Conservation (phyloP, 2,888 invertebrate genomes). For the Synanthedon formicaeformis region DNA sequence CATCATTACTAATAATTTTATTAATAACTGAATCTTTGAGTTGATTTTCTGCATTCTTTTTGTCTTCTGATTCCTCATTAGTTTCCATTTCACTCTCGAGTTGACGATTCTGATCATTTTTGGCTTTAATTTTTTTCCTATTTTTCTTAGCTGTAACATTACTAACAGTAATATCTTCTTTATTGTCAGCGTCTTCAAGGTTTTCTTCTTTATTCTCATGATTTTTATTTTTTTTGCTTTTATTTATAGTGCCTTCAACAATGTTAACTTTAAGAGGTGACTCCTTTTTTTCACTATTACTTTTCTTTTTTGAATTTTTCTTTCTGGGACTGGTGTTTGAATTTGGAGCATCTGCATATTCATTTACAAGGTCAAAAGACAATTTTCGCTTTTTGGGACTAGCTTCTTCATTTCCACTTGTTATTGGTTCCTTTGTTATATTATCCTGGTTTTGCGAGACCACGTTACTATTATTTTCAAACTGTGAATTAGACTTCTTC, state of each 20-base stretch:
- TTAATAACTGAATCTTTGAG: not conserved
- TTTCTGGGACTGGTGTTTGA: not conserved
- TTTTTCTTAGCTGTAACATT: not conserved
- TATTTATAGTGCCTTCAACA: not conserved
- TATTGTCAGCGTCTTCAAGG: not conserved
- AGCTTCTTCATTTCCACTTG: not conserved
- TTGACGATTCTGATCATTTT: not conserved
- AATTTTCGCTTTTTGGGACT: constrained; percentile 5
- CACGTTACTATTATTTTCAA: not conserved
- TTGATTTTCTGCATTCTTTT: not conserved
- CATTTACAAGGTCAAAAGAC: no score
- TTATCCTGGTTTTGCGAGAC: constrained; percentile 4
- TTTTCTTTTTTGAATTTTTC: not conserved
- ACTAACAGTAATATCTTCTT: not conserved
- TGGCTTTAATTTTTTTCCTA: not conserved
- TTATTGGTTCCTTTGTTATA: not conserved
- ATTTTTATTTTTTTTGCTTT: no score
- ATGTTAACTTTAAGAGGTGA: not conserved
- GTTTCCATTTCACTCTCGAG: not conserved
- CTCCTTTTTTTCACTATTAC: not conserved
- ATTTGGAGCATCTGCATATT: not conserved
- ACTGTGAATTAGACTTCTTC: constrained; percentile 3
- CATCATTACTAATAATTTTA: not conserved
- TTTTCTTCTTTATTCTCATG: not conserved
- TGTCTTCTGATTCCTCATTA: constrained; percentile 4